These are phyloP conservation scores for Cherax quadricarinatus DNA, from an alignment of 1,140 invertebrate genomes.

Conservation along the genomic window DNA sequence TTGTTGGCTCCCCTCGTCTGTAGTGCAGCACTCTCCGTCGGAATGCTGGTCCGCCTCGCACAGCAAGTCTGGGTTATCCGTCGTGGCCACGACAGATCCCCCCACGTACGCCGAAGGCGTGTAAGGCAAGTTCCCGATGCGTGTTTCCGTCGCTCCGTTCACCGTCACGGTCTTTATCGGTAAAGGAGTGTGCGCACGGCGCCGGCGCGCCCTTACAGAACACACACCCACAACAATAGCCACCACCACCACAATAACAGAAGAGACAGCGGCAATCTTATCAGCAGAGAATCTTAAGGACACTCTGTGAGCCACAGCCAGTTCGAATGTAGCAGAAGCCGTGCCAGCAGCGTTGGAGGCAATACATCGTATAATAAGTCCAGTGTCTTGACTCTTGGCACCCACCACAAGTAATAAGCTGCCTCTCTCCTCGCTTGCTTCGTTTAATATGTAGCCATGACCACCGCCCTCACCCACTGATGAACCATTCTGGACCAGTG, in stretches of 20 bases:
- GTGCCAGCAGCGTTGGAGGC: constrained; percentile 89
- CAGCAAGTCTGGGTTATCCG: constrained; percentile 59
- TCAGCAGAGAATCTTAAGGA: constrained; percentile 3
- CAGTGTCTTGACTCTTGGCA: constrained; percentile 85
- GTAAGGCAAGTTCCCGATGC: constrained; percentile 55
- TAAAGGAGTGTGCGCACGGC: constrained; percentile 50
- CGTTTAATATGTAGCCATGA: constrained; percentile 74
- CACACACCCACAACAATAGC: constrained; percentile 30
- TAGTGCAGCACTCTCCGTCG: constrained; percentile 39
- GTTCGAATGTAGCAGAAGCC: constrained; percentile 85
- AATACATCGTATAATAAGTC: constrained; percentile 79
- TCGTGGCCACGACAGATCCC: constrained; percentile 63
- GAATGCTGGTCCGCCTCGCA: constrained; percentile 54
- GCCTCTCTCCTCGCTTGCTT: constrained; percentile 64
- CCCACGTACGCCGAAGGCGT: constrained; percentile 60
- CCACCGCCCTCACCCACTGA: constrained; percentile 82
- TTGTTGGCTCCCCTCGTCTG: constrained; percentile 54
- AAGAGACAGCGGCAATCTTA: constrained; percentile 55
- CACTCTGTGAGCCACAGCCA: constrained; percentile 75
- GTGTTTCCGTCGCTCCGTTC: constrained; percentile 59
- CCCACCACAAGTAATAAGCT: constrained; percentile 53
- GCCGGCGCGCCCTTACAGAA: constrained; percentile 38
- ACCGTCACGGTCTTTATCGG: constrained; percentile 56
- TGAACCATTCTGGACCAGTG: constrained; percentile 87
- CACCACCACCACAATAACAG: constrained; percentile 55